Conservation (phyloP, 2,113 vertebrate genomes). For the Menidia beryllina region DNA sequence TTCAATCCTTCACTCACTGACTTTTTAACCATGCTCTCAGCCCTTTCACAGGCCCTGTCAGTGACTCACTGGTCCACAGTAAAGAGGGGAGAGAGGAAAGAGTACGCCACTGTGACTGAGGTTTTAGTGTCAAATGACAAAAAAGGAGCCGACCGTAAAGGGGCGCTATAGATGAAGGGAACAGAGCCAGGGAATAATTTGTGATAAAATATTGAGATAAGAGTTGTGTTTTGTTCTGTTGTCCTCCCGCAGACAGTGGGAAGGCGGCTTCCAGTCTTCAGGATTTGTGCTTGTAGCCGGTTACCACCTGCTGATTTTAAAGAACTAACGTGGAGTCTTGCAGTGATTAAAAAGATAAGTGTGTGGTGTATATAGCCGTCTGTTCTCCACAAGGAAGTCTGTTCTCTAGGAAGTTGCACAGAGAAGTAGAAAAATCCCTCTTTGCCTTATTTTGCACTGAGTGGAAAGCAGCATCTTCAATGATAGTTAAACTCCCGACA, state of each 20-base stretch:
- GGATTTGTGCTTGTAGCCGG: slow-evolving; percentile 31
- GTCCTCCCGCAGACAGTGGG: slow-evolving; percentile 13
- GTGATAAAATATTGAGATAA: slow-evolving; percentile 47
- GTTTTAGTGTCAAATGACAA: slow-evolving; percentile 30
- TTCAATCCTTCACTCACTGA: slow-evolving; percentile 33
- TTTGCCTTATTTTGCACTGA: slow-evolving; percentile 7
- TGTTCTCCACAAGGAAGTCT: slow-evolving; percentile 15
- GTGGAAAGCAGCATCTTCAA: neutral
- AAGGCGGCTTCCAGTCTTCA: slow-evolving; percentile 26
- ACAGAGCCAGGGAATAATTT: slow-evolving; percentile 18
- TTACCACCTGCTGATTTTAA: slow-evolving; percentile 27
- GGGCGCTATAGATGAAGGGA: slow-evolving; percentile 26
- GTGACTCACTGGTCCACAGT: slow-evolving; percentile 43
- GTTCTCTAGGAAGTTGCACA: too few relatives aligned
- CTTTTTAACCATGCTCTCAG: slow-evolving; percentile 33
- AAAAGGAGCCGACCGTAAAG: slow-evolving; percentile 30
- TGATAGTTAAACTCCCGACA: slow-evolving; percentile 15
- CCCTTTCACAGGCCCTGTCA: slow-evolving; percentile 39
- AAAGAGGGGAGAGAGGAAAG: slow-evolving; percentile 10
- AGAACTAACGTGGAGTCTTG: slow-evolving; percentile 35
- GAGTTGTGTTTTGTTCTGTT: slow-evolving; percentile 9
- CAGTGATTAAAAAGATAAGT: slow-evolving; percentile 43
- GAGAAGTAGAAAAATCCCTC: neutral
- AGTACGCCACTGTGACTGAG: slow-evolving; percentile 17
- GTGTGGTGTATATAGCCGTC: slow-evolving; percentile 21